Evolutionary conservation across 2,797 vertebrate species (phyloP).

Genomic region (Chelonia mydas): DNA sequence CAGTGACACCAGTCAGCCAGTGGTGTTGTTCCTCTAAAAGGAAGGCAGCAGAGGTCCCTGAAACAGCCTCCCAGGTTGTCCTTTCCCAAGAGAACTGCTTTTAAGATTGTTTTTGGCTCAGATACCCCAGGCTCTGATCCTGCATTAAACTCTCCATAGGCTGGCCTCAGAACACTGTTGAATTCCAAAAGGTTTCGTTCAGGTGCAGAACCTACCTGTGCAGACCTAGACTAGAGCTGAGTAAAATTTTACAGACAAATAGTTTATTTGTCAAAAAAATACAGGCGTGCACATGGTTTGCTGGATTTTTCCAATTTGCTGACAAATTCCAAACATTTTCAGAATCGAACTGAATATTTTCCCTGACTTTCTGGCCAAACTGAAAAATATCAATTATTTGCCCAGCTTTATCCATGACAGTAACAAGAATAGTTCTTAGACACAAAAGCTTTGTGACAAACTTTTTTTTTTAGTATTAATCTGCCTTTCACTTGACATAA

Average conservation of each 20-base stretch:
- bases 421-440: neutral
- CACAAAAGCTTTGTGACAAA: neutral
- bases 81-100: neutral
- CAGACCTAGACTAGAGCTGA: neutral
- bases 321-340: neutral
- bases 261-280: neutral
- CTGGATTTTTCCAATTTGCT: neutral
- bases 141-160: neutral
- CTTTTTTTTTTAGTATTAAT: neutral
- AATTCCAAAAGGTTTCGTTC: neutral
- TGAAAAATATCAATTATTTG: neutral
- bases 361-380: neutral
- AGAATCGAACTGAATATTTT: neutral
- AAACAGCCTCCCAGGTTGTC: too few species aligned
- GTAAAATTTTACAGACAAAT: neutral
- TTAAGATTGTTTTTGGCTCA: neutral
- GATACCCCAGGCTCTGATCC: neutral
- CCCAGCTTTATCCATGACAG: neutral
- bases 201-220: neutral
- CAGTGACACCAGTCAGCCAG: conserved; percentile 15
- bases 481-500: neutral
- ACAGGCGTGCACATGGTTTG: neutral
- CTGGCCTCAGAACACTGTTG: neutral
- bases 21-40: conserved; percentile 38
- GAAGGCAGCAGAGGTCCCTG: neutral